Evolutionary conservation across 2,888 invertebrate species (phyloP).

Genomic region (Acleris cristana): DNA sequence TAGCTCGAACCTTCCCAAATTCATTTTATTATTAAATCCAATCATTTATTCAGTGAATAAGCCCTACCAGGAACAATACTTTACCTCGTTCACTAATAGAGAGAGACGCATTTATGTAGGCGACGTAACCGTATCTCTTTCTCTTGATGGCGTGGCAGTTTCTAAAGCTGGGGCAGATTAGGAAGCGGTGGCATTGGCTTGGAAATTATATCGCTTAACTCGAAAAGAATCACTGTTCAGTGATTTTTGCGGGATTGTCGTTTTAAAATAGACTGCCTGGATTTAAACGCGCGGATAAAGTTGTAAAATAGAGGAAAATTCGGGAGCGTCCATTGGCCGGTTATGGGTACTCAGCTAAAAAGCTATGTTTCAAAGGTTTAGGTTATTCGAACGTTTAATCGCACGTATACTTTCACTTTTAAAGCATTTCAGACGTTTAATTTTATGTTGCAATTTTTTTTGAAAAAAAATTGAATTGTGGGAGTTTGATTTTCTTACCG

Average conservation of each 20-base stretch:
- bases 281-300: not conserved
- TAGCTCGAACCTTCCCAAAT: slow-evolving; percentile 29
- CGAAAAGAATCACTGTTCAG: slow-evolving; percentile 37
- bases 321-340: too few relatives aligned
- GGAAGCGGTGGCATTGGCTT: slow-evolving; percentile 21
- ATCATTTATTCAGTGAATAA: slow-evolving; percentile 35
- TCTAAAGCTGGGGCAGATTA: slow-evolving; percentile 25
- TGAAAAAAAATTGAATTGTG: too few relatives aligned
- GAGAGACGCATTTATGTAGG: slow-evolving; percentile 10
- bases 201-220: slow-evolving; percentile 36
- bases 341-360: too few relatives aligned
- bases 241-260: slow-evolving; percentile 29
- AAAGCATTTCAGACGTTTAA: too few relatives aligned
- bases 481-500: too few relatives aligned
- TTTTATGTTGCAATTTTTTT: too few relatives aligned
- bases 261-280: slow-evolving; percentile 10
- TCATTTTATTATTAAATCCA: slow-evolving; percentile 37
- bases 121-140: not conserved
- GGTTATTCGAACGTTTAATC: too few relatives aligned
- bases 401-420: too few relatives aligned
- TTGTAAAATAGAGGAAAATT: not conserved
- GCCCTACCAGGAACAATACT: slow-evolving; percentile 3
- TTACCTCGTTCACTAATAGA: slow-evolving; percentile 6
- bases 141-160: slow-evolving; percentile 14
- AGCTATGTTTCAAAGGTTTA: too few relatives aligned